Evolutionary conservation across 2,113 vertebrate species (phyloP).

Genomic region (Chaetops frenatus): DNA sequence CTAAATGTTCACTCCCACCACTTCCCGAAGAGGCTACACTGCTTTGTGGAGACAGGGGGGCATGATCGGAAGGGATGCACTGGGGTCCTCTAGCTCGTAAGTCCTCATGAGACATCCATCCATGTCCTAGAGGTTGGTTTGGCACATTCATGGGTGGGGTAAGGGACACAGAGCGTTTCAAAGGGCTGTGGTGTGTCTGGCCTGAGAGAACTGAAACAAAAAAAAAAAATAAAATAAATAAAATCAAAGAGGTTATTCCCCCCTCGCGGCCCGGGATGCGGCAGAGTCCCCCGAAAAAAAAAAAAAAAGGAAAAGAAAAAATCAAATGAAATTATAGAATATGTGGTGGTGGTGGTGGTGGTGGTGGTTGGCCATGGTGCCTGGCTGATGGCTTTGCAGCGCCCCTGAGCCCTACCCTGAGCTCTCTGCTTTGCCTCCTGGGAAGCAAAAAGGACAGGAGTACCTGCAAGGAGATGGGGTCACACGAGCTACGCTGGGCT

Average conservation of each 20-base stretch:
- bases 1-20: constrained; percentile 97
- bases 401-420: background rate
- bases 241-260: constrained; percentile 78
- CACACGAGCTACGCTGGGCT: rapidly evolving
- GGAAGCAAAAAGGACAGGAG: background rate
- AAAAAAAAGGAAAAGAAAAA: background rate
- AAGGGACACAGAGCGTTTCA: constrained; percentile 98
- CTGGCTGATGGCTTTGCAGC: background rate
- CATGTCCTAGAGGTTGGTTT: constrained; percentile 91
- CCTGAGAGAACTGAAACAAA: constrained; percentile 86
- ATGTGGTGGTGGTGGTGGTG: background rate
- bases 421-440: background rate
- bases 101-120: constrained; percentile 99
- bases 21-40: constrained; percentile 99
- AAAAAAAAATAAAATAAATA: constrained; percentile 45
- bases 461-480: background rate
- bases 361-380: background rate
- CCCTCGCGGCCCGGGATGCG: constrained; percentile 61
- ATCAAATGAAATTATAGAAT: background rate
- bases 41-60: constrained; percentile 98
- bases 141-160: constrained; percentile 97
- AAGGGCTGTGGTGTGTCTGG: constrained; percentile 93
- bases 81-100: constrained; percentile 87
- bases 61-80: constrained; percentile 89
- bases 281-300: constrained; percentile 43